These are phyloP conservation scores for Xerus rutilus DNA, from an alignment of 2,797 vertebrate species.

Conservation along the genomic window DNA sequence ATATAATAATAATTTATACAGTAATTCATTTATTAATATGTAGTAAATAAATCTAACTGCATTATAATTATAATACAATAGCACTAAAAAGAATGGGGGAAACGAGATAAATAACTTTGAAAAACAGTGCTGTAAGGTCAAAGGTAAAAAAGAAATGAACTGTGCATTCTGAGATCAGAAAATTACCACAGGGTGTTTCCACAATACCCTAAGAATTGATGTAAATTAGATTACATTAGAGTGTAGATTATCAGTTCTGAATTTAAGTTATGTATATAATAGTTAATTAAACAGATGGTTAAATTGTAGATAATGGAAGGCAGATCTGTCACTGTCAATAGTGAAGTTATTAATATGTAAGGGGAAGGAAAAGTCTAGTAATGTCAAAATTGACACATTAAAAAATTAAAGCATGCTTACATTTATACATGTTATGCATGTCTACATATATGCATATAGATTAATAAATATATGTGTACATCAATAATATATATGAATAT, in stretches of 20 bases:
- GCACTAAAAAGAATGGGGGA: neutral
- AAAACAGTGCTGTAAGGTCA: neutral
- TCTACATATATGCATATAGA: neutral
- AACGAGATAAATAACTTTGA: neutral
- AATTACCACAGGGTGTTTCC: too few species aligned
- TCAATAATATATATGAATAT: neutral
- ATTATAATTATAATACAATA: neutral
- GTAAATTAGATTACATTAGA: too few species aligned
- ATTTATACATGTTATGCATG: neutral
- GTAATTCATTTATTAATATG: neutral
- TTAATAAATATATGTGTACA: neutral
- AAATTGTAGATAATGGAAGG: neutral
- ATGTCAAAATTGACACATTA: neutral
- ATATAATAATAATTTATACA: neutral
- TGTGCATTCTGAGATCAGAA: too few species aligned
- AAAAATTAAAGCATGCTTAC: neutral
- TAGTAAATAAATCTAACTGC: neutral
- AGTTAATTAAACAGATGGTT: neutral
- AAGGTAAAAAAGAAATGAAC: neutral
- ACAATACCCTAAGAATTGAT: too few species aligned
- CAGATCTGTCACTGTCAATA: neutral
- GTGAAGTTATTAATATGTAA: neutral
- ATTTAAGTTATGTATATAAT: neutral
- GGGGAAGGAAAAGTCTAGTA: neutral
- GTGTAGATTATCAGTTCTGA: neutral